Evolutionary conservation across 1,140 invertebrate species (phyloP), one percentile per base, ranked within the genome.

Genomic region (Leptoteleia sp.): DNA sequence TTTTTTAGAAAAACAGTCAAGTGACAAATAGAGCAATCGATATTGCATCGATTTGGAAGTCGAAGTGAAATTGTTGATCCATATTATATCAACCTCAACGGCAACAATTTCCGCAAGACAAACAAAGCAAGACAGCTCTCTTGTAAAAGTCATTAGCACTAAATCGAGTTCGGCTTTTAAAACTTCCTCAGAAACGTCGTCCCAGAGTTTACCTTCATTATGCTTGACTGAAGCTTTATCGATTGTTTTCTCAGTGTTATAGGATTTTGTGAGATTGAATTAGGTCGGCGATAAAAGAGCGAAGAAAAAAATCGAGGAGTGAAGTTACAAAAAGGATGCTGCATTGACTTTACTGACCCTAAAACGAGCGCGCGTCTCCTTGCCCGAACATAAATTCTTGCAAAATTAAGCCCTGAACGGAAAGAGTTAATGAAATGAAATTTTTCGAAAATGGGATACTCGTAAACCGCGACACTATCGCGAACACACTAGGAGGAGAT

Each of bases 71-170:
- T 62, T 70, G 76, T 75, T 75, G 70, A 70, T 79, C 50, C 57
- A 79, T 75, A 75, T 79, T 79, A 75, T 68, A 75, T 75, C 42
- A 61, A 50, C 13, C 61, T 67, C 25, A 65, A 19, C 40, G 47
- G 48, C 50, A 68, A 68, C 71, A 71, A 67, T 80, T 80, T 76
- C 67, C 72, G 47, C 61, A 80, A 80, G 78, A 76, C 62, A 80
- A 76, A 80, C 72, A 55, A 80, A 76, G 72, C 65, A 65, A 54
- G 62, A 67, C 71, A 72, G 71, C 72, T 57, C 47, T 67, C 78
- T 80, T 80, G 71, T 76, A 79, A 80, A 80, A 80, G 78, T 80
- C 65, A 80, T 80, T 76, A 80, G 59, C 71, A 71, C 72, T 76
- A 80, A 80, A 80, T 76, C 67, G 78, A 80, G 67, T 80, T 76